Conservation (phyloP, 2,888 invertebrate species). For the Reticulitermes lucifugus region DNA sequence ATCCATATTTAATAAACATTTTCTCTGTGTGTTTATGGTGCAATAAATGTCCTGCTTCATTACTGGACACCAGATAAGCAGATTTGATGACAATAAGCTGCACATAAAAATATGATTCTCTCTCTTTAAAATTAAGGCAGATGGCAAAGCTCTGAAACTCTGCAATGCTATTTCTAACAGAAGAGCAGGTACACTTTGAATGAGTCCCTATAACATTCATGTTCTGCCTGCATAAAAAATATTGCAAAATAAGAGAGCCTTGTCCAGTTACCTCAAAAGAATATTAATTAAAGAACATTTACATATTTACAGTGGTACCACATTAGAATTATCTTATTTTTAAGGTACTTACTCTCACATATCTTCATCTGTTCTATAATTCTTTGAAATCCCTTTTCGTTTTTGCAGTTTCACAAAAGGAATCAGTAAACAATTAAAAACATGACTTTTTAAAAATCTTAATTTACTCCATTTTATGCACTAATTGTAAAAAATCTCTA, state of each 20-base stretch:
- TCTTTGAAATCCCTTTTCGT: background rate
- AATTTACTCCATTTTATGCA: slow-evolving; percentile 6
- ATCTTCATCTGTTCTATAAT: slow-evolving; percentile 22
- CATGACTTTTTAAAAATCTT: slow-evolving; percentile 12
- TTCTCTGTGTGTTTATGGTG: background rate
- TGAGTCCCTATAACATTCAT: background rate
- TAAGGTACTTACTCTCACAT: slow-evolving; percentile 31
- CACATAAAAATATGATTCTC: slow-evolving; percentile 36
- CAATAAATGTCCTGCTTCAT: slow-evolving; percentile 30
- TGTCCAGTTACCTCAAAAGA: slow-evolving; percentile 5
- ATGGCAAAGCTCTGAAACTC: background rate
- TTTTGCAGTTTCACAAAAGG: background rate
- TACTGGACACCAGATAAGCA: slow-evolving; percentile 38
- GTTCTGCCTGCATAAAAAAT: background rate
- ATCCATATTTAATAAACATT: background rate
- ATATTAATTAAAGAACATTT: slow-evolving; percentile 24
- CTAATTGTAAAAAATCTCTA: slow-evolving; percentile 37
- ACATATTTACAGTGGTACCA: slow-evolving; percentile 39
- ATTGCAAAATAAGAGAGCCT: slow-evolving; percentile 1
- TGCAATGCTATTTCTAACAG: background rate
- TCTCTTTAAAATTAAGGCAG: slow-evolving; percentile 9
- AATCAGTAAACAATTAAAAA: slow-evolving; percentile 22
- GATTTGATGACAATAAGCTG: slow-evolving; percentile 33
- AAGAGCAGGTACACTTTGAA: background rate
- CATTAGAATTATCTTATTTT: slow-evolving; percentile 3